phyloP scores from a whole-genome alignment of 2,888 invertebrate genomes.

The Cryptus viduatorius region DNA sequence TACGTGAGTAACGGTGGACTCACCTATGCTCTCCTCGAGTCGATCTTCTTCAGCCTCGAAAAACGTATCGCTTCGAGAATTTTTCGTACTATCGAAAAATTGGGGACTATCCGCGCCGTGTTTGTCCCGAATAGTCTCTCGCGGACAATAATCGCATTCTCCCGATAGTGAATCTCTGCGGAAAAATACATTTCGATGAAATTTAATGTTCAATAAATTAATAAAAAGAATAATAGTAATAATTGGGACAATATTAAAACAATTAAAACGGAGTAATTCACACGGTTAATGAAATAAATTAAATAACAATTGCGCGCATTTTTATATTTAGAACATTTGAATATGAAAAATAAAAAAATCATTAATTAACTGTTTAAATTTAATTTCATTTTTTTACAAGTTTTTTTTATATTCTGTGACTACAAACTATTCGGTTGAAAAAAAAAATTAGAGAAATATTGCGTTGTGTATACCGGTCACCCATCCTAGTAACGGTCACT shows the following conservation, averaged over 20 bases:
- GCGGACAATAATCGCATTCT: constrained; percentile 15
- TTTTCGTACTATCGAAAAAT: constrained; percentile 43
- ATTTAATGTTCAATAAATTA: not conserved
- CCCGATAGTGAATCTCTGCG: constrained; percentile 48
- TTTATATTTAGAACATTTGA: too few relatives aligned
- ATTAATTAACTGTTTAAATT: too few relatives aligned
- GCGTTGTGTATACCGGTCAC: too few relatives aligned
- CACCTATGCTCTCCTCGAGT: constrained; percentile 45
- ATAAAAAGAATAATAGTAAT: not conserved
- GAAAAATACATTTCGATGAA: constrained; percentile 11
- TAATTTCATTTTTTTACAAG: too few relatives aligned
- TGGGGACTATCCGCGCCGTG: constrained; percentile 14
- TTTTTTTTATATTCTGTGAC: too few relatives aligned
- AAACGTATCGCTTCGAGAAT: constrained; percentile 66
- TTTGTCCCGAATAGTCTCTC: constrained; percentile 33
- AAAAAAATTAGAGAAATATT: too few relatives aligned
- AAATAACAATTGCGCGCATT: not conserved
- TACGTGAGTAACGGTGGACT: constrained; percentile 31
- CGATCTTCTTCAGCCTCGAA: constrained; percentile 66
- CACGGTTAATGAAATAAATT: too few relatives aligned
- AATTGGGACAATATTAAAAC: not conserved
- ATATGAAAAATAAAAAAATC: too few relatives aligned
- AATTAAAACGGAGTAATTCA: too few relatives aligned
- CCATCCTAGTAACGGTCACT: too few relatives aligned
- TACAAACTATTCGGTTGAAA: too few relatives aligned